Evolutionary conservation across 92 coral and sea anemone genomes (phyloP), one percentile per base, ranked within the genome.

Genomic region (Heliopora coerulea): DNA sequence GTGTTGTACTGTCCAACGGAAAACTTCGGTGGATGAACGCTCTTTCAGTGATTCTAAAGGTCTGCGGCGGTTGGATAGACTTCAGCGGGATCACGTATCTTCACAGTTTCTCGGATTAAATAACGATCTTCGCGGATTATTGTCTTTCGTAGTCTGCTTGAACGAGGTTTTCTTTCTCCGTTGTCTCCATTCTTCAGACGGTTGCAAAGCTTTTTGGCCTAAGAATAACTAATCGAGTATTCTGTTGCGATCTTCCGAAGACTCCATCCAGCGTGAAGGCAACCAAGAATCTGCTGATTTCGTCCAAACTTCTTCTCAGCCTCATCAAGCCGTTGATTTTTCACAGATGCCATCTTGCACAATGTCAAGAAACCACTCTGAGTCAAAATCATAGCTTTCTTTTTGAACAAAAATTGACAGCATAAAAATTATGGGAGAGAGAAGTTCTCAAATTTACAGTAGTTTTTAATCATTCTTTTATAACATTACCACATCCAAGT

Each of bases 51-150:
- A 3, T 42, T 62, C 20, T 0, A 11, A 25, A 62, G 68, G 44
- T 62, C 68, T 28, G 41, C 68, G 3, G 32, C 26, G 40, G 20
- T 62, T 62, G 68, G 68, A 18, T 44, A 62, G 41, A 62, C 68
- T 18, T 62, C 68, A 5, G 26, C 3, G 18, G 68, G 44, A 18
- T 62, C 19, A 27, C 26, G 68, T 33, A 18, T 13, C 26, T 24
- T 62, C 18, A 32, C 15, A 62, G 68, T 44, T 62, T 62, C 68
- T 62, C n/a, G n/a, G 68, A 62, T 62, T 18, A 62, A 31, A 62
- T 29, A 37, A 37, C 68, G 68, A 62, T 62, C 68, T 62, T 62
- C 46, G 3, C 68, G 26, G 32, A 18, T 10, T 11, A n/a, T 62
- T 62, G 44, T 62, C 68, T 62, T 62, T 27, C 46, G 46, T 24